Base-by-base conservation (phyloP, 1,140 invertebrate genomes). In the Homalodisca vitripennis region DNA sequence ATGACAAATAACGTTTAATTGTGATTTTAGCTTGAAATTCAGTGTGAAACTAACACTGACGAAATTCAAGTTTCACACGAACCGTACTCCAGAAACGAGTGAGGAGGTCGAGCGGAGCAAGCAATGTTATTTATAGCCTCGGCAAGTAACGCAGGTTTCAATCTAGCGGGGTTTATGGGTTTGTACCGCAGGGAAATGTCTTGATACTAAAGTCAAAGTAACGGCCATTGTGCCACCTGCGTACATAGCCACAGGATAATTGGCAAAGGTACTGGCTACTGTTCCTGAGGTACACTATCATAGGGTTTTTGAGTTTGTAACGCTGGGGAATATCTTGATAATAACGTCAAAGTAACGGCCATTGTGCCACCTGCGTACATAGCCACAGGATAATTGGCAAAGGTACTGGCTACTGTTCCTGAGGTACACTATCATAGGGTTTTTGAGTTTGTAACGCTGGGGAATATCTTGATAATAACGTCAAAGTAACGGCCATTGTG, bases 141-240 rank as follows among this genome's bases (percentile, higher is more conserved):
- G 3, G 48, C n/a, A 22, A 51, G 34, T 10, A 41, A 41, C 34
- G 34, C 34, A 17, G 34, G 48, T 51, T 51, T 51, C 48, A 51
- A 51, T 51, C 48, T 51, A 22, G 48, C 48, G 48, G 48, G 48
- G 17, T 51, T 51, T 51, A 51, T 51, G 48, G n/a, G 17, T n/a
- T n/a, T n/a, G n/a, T 22, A 12, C 48, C n/a, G 48, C 6, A 22
- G n/a, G 48, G 17, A 51, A 51, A 51, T 51, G 48, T 51, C 48
- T 51, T 51, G 48, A 51, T 51, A 51, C n/a, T n/a, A n/a, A n/a
- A n/a, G 48, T 22, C 14, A 22, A 6, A 6, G 34, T 17, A 17
- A 41, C 34, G 6, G 34, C 34, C 6, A 10, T 17, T 41, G 34
- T 41, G 34, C 6, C 48, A 20, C 14, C 22, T 22, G 17, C 14